Evolutionary conservation across 2,797 vertebrate species (phyloP), one percentile per base, ranked within the genome.

Genomic region (Coendou prehensilis): DNA sequence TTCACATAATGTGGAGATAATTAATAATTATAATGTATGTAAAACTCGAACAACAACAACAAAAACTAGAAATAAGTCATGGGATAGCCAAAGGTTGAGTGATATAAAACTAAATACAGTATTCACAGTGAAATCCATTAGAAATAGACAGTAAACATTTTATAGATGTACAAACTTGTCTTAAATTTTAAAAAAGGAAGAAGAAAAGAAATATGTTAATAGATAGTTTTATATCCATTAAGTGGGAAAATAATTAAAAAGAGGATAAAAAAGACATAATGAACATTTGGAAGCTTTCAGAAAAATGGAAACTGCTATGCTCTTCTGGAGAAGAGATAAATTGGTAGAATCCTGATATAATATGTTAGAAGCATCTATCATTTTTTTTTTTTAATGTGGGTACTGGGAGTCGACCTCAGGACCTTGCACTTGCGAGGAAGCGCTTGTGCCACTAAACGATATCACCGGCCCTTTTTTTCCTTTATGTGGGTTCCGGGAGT

Each of bases 81-180:
- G 0, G 0, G 11, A 17, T 23, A 91, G 33, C 47, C 6, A 80
- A n/a, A 67, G 69, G 4, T 47, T 30, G 69, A 82, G 13, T 82
- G 20, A 50, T 67, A 37, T 89, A 33, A 91, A 91, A 78, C 9
- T 33, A 81, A 94, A 69, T 28, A 28, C 9, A 28, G 26, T n/a
- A 54, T 63, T 6, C 4, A 63, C 5, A 82, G 6, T 67, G 9
- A 23, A 63, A 89, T 59, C 2, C 11, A 61, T 28, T 56, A 54
- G 20, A 13, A 81, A 59, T 3, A 61, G n/a, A 79, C 95, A 76
- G 59, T 33, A 52, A 80, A 22, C 4, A 13, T 56, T 6, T n/a
- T 88, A 63, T 41, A 81, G 0, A 2, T 69, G 1, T 17, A 2
- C 6, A 67, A 30, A 69, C 23, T 86, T 92, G 20, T 57, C 37